Evolutionary conservation across 2,888 invertebrate genomes (phyloP).

Genomic region (Torymus auratus): DNA sequence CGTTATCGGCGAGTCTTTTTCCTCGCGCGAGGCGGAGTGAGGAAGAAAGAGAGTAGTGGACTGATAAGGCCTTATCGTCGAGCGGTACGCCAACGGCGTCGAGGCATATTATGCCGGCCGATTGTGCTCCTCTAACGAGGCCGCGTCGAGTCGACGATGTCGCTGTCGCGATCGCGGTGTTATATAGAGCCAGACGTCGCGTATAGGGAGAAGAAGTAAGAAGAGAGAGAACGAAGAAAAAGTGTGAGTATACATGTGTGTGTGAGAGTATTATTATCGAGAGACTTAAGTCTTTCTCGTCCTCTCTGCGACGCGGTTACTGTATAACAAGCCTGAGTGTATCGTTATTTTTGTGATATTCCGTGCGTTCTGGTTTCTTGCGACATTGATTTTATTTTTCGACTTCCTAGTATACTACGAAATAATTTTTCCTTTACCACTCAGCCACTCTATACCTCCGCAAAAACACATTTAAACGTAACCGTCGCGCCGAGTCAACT

Average conservation of each 20-base stretch:
- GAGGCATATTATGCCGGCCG: constrained; percentile 42
- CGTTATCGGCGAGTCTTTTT: constrained; percentile 10
- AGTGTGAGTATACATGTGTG: neutral
- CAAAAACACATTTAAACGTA: too few species aligned
- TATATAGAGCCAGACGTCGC: neutral
- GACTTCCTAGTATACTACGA: too few species aligned
- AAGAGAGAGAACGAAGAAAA: constrained; percentile 14
- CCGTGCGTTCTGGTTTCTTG: too few species aligned
- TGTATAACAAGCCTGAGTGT: too few species aligned
- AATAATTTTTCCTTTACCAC: too few species aligned
- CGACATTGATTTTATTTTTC: too few species aligned
- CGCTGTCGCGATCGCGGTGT: too few species aligned
- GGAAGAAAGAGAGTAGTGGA: constrained; percentile 1
- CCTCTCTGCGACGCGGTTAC: too few species aligned
- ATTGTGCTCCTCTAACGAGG: constrained; percentile 53
- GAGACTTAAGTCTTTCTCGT: constrained; percentile 20
- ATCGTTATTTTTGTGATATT: too few species aligned
- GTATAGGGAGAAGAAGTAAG: neutral
- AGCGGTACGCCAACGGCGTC: neutral
- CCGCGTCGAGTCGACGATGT: neutral
- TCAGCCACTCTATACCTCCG: too few species aligned
- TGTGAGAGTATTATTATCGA: neutral
- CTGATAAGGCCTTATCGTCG: constrained; percentile 49
- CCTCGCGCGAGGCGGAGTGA: neutral
- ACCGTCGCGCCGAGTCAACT: too few species aligned